A percentile compares a stretch with the other conserved stretches of the same genome.
Conservation (phyloP, 2,113 vertebrate species). For the Megalops atlanticus region DNA sequence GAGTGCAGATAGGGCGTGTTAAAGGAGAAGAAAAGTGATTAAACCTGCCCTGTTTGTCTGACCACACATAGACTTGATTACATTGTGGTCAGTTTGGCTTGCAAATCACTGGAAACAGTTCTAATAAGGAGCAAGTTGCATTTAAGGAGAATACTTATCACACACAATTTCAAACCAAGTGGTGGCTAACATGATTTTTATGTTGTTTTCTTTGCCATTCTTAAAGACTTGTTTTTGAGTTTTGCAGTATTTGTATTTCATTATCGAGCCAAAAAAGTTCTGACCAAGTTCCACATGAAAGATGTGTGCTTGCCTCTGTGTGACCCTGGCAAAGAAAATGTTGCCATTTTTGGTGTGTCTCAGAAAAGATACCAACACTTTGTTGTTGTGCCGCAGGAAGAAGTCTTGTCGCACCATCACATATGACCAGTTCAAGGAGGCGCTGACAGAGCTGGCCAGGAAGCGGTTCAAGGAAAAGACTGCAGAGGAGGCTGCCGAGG, state of each 20-base stretch:
- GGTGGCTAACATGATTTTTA: not conserved
- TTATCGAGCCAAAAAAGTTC: too few relatives aligned
- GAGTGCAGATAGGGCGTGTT: too few relatives aligned
- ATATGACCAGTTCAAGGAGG: slow-evolving; percentile 88
- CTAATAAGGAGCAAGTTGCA: slow-evolving; percentile 10
- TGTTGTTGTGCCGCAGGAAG: slow-evolving; percentile 71
- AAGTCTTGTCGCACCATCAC: slow-evolving; percentile 89
- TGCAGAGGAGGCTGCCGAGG: slow-evolving; percentile 82
- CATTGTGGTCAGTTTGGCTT: slow-evolving; percentile 33
- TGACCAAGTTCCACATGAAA: not conserved
- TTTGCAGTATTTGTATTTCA: too few relatives aligned
- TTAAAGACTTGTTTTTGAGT: too few relatives aligned
- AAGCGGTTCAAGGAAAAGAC: slow-evolving; percentile 90
- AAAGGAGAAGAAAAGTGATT: too few relatives aligned
- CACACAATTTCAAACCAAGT: not conserved
- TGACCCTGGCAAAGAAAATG: too few relatives aligned
- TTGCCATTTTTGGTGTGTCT: too few relatives aligned
- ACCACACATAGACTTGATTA: slow-evolving; percentile 33
- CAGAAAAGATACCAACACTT: not conserved
- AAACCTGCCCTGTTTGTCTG: not conserved
- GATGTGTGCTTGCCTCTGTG: too few relatives aligned
- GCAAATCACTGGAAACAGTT: slow-evolving; percentile 26
- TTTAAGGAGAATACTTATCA: not conserved
- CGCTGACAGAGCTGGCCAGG: slow-evolving; percentile 84
- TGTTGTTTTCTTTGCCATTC: not conserved